Conservation (phyloP, 1,140 invertebrate species). For the Monochamus saltuarius region DNA sequence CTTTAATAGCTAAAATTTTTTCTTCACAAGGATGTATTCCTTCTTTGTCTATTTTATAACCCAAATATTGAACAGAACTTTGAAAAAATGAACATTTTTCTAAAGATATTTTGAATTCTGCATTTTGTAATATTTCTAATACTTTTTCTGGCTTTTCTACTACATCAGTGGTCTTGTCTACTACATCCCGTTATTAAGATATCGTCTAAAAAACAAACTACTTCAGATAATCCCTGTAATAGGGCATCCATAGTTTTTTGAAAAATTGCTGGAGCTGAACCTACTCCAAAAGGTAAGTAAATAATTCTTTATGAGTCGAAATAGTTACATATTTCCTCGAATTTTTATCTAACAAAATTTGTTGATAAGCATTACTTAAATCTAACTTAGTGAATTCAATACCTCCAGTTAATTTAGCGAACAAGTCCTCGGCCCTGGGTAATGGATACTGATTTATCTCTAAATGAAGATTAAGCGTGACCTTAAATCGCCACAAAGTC, state of each 20-base stretch:
- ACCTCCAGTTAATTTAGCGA: conserved; percentile 39
- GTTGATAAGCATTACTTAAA: conserved; percentile 49
- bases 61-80: no score
- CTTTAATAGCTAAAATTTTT: conserved; percentile 13
- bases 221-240: conserved; percentile 38
- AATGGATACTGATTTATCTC: conserved; percentile 34
- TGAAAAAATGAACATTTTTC: no score
- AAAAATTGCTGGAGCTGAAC: conserved; percentile 52
- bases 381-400: conserved; percentile 48
- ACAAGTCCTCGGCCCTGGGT: conserved; percentile 44
- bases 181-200: conserved; percentile 26
- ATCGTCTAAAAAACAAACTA: conserved; percentile 46
- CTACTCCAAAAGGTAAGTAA: conserved; percentile 54
- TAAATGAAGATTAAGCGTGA: conserved; percentile 39
- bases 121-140: neutral
- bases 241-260: conserved; percentile 46
- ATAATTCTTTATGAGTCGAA: conserved; percentile 34
- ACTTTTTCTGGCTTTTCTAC: no score
- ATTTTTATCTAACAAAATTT: conserved; percentile 45
- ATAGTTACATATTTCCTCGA: conserved; percentile 27
- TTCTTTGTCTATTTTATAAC: conserved; percentile 39
- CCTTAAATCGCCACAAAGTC: conserved; percentile 39
- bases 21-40: conserved; percentile 41
- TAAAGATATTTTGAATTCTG: neutral
- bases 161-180: no score